phyloP scores from a whole-genome alignment of 2,113 vertebrate species.

The Pedetes capensis region DNA sequence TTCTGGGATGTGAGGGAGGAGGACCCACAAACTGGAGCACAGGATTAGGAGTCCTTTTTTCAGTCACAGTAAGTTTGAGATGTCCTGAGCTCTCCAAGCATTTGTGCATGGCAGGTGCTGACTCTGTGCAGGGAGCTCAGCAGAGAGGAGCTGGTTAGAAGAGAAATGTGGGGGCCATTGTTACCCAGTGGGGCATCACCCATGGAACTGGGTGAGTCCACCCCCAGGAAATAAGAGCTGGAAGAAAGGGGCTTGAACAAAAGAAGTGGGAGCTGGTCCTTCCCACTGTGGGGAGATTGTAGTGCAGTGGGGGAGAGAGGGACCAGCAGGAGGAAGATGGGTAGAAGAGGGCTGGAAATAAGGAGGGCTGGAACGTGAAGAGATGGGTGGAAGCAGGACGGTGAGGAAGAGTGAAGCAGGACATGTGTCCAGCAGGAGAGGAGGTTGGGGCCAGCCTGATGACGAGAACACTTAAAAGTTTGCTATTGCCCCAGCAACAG shows the following conservation, averaged over 20 bases:
- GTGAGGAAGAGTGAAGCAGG: not conserved
- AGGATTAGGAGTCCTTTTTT: not conserved
- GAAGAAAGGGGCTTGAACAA: not conserved
- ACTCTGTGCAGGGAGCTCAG: not conserved
- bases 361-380: not conserved
- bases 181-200: not conserved
- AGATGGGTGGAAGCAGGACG: not conserved
- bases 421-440: not conserved
- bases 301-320: not conserved
- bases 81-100: not conserved
- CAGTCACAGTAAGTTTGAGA: not conserved
- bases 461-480: no score
- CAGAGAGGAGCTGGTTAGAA: not conserved
- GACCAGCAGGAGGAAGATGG: rapidly evolving
- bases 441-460: not conserved
- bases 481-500: not conserved
- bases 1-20: not conserved
- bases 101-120: not conserved
- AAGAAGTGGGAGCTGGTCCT: not conserved
- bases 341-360: not conserved
- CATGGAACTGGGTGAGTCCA: no score
- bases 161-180: not conserved
- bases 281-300: not conserved
- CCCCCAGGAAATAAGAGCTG: not conserved
- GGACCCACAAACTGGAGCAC: not conserved